Conservation (phyloP, 2,797 vertebrate genomes). For the Hemitrygon akajei region DNA sequence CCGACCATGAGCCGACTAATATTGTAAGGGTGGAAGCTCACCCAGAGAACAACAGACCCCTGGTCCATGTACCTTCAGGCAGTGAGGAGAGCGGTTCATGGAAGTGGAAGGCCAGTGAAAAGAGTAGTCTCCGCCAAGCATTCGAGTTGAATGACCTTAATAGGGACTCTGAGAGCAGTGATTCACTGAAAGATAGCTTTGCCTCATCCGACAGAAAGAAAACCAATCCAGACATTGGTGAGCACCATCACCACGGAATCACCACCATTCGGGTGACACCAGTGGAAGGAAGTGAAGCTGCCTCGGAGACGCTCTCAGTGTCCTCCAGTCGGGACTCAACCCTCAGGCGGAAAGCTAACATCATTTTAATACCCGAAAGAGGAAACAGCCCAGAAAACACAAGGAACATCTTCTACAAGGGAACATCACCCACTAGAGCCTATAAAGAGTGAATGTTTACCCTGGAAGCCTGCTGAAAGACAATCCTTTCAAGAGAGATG, state of each 20-base stretch:
- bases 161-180: constrained; percentile 83
- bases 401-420: constrained; percentile 96
- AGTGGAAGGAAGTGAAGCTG: constrained; percentile 72
- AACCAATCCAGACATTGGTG: constrained; percentile 65
- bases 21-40: constrained; percentile 89
- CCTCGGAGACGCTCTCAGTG: constrained; percentile 76
- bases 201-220: constrained; percentile 76
- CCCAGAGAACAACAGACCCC: constrained; percentile 77
- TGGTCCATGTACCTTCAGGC: constrained; percentile 79
- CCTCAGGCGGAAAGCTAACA: constrained; percentile 80
- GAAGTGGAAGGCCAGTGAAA: constrained; percentile 90
- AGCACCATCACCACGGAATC: constrained; percentile 73
- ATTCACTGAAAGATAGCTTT: constrained; percentile 73
- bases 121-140: constrained; percentile 74
- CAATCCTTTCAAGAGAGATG: constrained; percentile 18
- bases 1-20: constrained; percentile 73
- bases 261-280: constrained; percentile 90
- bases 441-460: constrained; percentile 74
- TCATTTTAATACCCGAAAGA: constrained; percentile 89
- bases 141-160: constrained; percentile 91
- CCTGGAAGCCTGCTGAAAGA: not conserved
- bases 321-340: constrained; percentile 86
- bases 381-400: constrained; percentile 86
- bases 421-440: constrained; percentile 77
- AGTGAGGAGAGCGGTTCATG: constrained; percentile 84